Evolutionary conservation across 2,797 vertebrate genomes (phyloP), one percentile per base, ranked within the genome.

Genomic region (Enteromius radiatus): DNA sequence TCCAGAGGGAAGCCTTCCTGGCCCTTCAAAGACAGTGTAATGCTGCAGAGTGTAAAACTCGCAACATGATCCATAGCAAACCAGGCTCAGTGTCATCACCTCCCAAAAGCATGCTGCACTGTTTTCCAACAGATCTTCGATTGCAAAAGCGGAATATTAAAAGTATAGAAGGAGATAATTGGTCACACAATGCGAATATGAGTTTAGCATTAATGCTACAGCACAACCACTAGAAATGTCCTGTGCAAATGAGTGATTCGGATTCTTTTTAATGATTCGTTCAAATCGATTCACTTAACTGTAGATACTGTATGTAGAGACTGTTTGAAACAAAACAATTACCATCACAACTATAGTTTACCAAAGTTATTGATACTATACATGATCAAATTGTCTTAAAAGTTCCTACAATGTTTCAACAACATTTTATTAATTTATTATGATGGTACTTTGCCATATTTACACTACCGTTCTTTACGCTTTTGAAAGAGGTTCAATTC

Each of bases 41-140:
- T 68, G 28, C 47, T 68, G 69, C 10, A 1, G 15, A 81, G 63
- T 82, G 47, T 45, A 43, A 68, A 76, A 56, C 19, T 68, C 47
- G 76, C 49, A n/a, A 59, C 49, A 76, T 56, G 73, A 79, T 79
- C 73, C 45, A 76, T 3, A 17, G 33, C 81, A 43, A 82, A 67
- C 47, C 36, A 76, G 36, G 38, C 33, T 76, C 19, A 68, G 21
- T 59, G 23, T 41, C 47, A 56, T 67, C 47, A 17, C 2, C 61
- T 19, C 33, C 49, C n/a, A 36, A 26, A 23, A 31, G 59, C 80
- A 75, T 19, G n/a, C 41, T 14, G 0, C 2, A 19, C 28, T 52
- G 69, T 31, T 54, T 80, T 71, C 28, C 7, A 0, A 26, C 41
- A 31, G 28, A 61, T 33, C 36, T 59, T 31, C 3, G 3, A 59